These are phyloP conservation scores for Xestobium rufovillosum DNA, from an alignment of 2,888 invertebrate genomes.

Conservation along the genomic window DNA sequence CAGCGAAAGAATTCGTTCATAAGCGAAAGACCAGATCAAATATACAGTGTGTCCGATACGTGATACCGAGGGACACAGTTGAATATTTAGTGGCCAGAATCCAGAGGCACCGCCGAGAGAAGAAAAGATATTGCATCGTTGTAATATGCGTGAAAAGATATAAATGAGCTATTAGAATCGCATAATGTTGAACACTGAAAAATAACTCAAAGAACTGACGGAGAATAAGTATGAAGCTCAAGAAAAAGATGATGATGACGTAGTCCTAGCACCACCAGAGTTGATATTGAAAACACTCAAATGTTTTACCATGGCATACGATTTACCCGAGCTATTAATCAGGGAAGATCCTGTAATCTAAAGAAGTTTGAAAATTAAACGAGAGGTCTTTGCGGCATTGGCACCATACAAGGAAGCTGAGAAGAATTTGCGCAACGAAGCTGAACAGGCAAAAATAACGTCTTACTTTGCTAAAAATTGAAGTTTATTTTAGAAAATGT, in stretches of 20 bases:
- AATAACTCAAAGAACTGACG: constrained; percentile 4
- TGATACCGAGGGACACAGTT: no score
- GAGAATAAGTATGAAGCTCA: constrained; percentile 2
- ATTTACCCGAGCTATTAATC: constrained; percentile 3
- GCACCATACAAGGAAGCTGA: constrained; percentile 3
- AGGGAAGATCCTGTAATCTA: constrained; percentile 6
- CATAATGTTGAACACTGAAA: constrained; percentile 6
- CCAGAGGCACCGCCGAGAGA: no score
- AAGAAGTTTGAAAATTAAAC: constrained; percentile 2
- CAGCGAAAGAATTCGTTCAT: no score
- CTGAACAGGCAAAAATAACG: constrained; percentile 2
- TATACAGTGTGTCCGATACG: no score
- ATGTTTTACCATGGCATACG: constrained; percentile 5
- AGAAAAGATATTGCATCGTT: no score
- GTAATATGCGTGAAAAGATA: constrained; percentile 2
- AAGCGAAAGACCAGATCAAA: no score
- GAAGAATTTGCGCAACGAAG: constrained; percentile 3
- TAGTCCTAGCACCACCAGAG: constrained; percentile 3
- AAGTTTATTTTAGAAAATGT: no score
- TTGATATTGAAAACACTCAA: constrained; percentile 5
- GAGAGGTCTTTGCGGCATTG: constrained; percentile 3
- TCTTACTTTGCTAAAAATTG: constrained; percentile 1
- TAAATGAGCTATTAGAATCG: constrained; percentile 1
- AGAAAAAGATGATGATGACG: constrained; percentile 6
- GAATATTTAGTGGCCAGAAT: no score